Percentiles rank a stretch among this genome's conserved stretches.
Conservation (phyloP, 1,140 invertebrate genomes). For the Micrasema longulum region DNA sequence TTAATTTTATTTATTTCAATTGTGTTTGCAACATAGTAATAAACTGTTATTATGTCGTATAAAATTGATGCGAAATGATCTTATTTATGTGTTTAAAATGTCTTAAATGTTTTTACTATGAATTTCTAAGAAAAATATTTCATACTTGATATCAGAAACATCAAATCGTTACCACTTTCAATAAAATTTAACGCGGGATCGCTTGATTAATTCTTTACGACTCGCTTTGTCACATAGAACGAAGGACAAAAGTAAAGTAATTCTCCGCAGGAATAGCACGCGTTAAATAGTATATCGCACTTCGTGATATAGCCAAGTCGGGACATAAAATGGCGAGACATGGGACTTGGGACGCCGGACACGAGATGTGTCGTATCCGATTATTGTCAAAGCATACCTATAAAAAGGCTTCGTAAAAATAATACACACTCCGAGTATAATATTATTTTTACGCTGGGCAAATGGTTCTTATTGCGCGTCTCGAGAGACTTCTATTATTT, state of each 20-base stretch:
- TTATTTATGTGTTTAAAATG: too few species aligned
- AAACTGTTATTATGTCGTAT: too few species aligned
- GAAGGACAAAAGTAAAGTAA: constrained; percentile 19
- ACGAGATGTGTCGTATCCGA: constrained; percentile 30
- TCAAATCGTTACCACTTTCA: constrained; percentile 11
- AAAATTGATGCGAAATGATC: too few species aligned
- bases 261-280: not conserved
- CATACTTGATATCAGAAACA: not conserved
- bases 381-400: constrained; percentile 51
- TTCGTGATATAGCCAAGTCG: constrained; percentile 1
- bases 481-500: constrained; percentile 46
- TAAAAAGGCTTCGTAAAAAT: constrained; percentile 51
- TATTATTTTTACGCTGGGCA: too few species aligned
- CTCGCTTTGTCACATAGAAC: constrained; percentile 29
- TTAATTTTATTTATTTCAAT: too few species aligned
- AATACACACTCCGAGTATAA: not conserved
- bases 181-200: constrained; percentile 21
- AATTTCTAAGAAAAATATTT: too few species aligned
- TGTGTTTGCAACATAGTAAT: too few species aligned
- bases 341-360: too few species aligned
- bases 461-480: constrained; percentile 39
- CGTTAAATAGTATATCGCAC: constrained; percentile 23
- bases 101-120: too few species aligned
- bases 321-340: constrained; percentile 16
- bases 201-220: constrained; percentile 33